phyloP scores from a whole-genome alignment of 2,888 invertebrate genomes.

The Amblyteles armatorius region DNA sequence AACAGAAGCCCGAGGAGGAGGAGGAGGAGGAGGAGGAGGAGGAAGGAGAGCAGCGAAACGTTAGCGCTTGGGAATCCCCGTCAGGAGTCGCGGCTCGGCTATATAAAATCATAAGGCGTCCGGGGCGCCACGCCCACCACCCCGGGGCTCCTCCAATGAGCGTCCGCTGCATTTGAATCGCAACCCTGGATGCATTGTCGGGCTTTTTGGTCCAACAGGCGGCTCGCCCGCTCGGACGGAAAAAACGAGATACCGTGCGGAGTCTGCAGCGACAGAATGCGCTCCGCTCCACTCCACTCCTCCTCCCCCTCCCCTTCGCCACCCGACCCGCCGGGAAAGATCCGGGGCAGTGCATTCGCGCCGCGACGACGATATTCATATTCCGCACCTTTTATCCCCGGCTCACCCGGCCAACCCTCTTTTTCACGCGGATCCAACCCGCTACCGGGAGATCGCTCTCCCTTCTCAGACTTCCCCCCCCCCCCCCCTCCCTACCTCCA shows the following conservation, averaged over 20 bases:
- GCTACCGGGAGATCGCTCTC: conserved; percentile 24
- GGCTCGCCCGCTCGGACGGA: conserved; percentile 9
- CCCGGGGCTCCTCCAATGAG: conserved; percentile 80
- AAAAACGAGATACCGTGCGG: no score
- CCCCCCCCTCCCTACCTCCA: background rate
- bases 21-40: conserved; percentile 59
- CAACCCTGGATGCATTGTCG: conserved; percentile 81
- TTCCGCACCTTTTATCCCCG: conserved; percentile 45
- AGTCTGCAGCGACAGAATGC: no score
- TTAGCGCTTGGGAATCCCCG: conserved; percentile 64
- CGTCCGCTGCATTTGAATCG: conserved; percentile 82
- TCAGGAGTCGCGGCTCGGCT: background rate
- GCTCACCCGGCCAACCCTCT: conserved; percentile 47
- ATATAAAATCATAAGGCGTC: conserved; percentile 83
- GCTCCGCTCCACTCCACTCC: no score
- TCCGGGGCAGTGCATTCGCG: conserved; percentile 57
- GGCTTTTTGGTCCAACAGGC: conserved; percentile 74
- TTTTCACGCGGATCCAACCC: conserved; percentile 60
- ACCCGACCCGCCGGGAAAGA: conserved; percentile 68
- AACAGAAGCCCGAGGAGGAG: background rate
- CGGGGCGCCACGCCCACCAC: conserved; percentile 81
- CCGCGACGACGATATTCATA: conserved; percentile 66
- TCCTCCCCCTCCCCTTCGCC: no score
- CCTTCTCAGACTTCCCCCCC: background rate
- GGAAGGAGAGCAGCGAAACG: conserved; percentile 40